Evolutionary conservation across 2,113 vertebrate species (phyloP), one percentile per base, ranked within the genome.

Genomic region (Callopanchax toddi): DNA sequence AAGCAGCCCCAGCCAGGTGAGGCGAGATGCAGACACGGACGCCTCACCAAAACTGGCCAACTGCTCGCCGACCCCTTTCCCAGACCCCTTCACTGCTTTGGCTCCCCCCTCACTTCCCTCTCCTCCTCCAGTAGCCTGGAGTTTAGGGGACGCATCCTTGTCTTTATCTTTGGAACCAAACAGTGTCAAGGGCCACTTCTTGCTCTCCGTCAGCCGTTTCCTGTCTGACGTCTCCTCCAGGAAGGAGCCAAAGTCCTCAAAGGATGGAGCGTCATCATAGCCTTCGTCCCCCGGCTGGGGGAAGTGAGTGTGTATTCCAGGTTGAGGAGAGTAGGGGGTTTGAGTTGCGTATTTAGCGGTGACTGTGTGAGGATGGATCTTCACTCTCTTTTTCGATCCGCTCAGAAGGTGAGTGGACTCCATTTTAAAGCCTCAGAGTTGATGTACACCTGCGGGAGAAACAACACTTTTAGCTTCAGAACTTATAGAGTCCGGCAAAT

Each of bases 361-460:
- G 63, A 97, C 94, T 4, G 95, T 97, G 79, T 94, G 95, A 66
- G 96, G 96, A 81, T 97, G 95, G 90, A 97, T 98, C 92, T 98
- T 98, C 45, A 97, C 96, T 71, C 89, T 86, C 85, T 98, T 98
- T 89, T 97, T 98, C 26, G 94, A 82, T 60, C 91, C 82, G 34
- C 89, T 81, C 74, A 91, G 79, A 76, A 92, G 93, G 87, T 93
- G 92, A 74, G 93, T 91, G 0, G 66, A 89, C 88, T 97, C 94
- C 95, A 97, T 98, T 84, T 92, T 81, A 22, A 62, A 69, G 29
- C 60, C 43, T 75, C 43, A 52, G 34, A 40, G 63, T 62, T 32
- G 60, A 62, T 25, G 43, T 44, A 68, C 53, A 86, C 84, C 90
- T 91, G 87, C 23, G 40, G 52, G 37, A 46, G 52, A 61, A 84